Percentiles rank a stretch among this genome's conserved stretches.
Evolutionary conservation across 2,113 vertebrate genomes (phyloP).

Genomic region (Prietella phreatophila): DNA sequence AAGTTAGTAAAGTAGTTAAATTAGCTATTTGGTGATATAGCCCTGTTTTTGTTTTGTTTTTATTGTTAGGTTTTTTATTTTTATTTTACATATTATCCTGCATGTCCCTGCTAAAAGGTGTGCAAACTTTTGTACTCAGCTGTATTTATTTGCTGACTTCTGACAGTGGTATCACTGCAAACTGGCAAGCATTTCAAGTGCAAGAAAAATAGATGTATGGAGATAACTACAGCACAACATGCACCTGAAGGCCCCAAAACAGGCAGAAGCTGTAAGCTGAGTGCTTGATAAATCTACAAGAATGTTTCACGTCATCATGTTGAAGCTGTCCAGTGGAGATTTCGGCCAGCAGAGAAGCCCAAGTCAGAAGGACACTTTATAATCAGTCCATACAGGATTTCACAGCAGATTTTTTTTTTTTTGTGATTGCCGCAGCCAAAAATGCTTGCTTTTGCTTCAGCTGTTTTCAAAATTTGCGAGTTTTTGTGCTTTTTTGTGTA

Average conservation of each 20-base stretch:
- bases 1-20: no score
- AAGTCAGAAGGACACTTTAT: background rate
- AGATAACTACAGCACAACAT: background rate
- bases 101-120: no score
- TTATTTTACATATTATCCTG: no score
- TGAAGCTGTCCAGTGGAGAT: background rate
- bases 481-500: no score
- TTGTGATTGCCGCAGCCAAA: no score
- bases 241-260: background rate
- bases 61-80: no score
- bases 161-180: background rate
- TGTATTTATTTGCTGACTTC: background rate
- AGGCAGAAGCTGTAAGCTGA: constrained; percentile 3
- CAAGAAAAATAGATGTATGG: background rate
- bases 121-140: constrained; percentile 13
- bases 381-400: no score
- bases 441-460: no score
- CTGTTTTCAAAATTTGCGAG: no score
- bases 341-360: constrained; percentile 25
- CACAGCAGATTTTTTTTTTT: no score
- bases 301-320: background rate
- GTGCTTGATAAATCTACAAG: background rate
- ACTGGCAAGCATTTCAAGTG: constrained; percentile 10
- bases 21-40: no score
- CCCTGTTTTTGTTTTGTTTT: no score